A percentile compares a stretch with the other conserved stretches of the same genome.
Evolutionary conservation across 1,140 invertebrate species (phyloP).

Genomic region (Papilio dardanus): DNA sequence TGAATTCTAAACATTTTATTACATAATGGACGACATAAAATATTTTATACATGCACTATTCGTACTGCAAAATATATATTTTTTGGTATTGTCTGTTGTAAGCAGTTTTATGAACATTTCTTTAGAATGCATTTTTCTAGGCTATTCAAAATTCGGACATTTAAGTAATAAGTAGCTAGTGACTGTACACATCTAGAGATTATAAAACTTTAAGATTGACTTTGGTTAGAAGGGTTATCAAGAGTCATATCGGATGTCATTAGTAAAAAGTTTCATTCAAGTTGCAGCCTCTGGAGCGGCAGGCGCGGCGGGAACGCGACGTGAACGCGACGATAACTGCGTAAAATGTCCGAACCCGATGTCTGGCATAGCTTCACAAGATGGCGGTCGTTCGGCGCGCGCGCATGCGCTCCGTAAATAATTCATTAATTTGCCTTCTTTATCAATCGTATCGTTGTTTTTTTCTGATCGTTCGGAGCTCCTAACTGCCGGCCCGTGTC

Average conservation of each 20-base stretch:
- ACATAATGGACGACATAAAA: constrained; percentile 1
- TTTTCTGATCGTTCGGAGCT: constrained; percentile 14
- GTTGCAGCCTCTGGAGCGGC: not conserved
- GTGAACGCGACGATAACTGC: constrained; percentile 18
- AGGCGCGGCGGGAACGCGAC: not conserved
- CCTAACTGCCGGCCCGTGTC: constrained; percentile 38
- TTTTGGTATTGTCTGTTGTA: constrained; percentile 13
- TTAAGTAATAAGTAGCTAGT: not conserved
- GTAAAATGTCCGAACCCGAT: constrained; percentile 35
- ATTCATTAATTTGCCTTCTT: constrained; percentile 39
- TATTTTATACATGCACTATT: constrained; percentile 1
- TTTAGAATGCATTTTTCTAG: not conserved
- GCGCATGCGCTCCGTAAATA: constrained; percentile 36
- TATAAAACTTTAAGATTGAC: not conserved
- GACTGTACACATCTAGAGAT: not conserved
- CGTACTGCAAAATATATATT: not conserved
- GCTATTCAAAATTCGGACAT: not conserved
- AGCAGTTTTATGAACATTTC: not conserved
- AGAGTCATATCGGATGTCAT: not conserved
- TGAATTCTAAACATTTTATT: constrained; percentile 26
- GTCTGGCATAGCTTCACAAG: constrained; percentile 36
- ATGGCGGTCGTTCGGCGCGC: constrained; percentile 35
- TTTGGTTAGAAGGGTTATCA: not conserved
- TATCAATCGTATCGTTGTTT: constrained; percentile 35
- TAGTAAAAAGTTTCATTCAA: constrained; percentile 35